Evolutionary conservation across 2,888 invertebrate genomes (phyloP).

Genomic region (Microctonus aethiopoides): DNA sequence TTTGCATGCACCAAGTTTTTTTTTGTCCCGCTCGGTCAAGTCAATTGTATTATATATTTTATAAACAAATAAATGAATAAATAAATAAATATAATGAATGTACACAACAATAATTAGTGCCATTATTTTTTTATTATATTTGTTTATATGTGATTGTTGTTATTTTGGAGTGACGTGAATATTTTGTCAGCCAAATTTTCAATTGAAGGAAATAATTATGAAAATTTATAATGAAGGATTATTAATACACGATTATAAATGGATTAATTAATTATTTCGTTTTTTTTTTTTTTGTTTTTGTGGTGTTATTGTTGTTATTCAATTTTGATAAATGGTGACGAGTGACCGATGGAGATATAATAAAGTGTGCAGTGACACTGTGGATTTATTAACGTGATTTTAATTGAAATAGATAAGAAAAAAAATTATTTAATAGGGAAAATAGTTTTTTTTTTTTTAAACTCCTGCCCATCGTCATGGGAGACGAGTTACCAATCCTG

Average conservation of each 20-base stretch:
- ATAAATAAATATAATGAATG: neutral
- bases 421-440: neutral
- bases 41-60: conserved; percentile 36
- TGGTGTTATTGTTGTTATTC: no score
- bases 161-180: conserved; percentile 29
- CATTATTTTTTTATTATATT: conserved; percentile 3
- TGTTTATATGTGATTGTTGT: no score
- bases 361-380: neutral
- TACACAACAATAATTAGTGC: conserved; percentile 27
- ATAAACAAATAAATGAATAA: conserved; percentile 2
- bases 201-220: neutral
- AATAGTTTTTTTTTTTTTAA: neutral
- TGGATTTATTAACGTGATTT: neutral
- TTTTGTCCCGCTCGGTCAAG: conserved; percentile 51
- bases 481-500: conserved; percentile 89
- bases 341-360: conserved; percentile 6
- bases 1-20: conserved; percentile 60
- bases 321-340: conserved; percentile 12
- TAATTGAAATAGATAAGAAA: neutral
- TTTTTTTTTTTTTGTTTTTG: neutral
- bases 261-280: neutral
- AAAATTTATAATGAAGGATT: neutral
- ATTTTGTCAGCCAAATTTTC: conserved; percentile 20
- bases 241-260: neutral
- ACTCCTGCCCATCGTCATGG: conserved; percentile 72